Evolutionary conservation across 2,113 vertebrate genomes (phyloP).

Genomic region (Baryphthengus martii): DNA sequence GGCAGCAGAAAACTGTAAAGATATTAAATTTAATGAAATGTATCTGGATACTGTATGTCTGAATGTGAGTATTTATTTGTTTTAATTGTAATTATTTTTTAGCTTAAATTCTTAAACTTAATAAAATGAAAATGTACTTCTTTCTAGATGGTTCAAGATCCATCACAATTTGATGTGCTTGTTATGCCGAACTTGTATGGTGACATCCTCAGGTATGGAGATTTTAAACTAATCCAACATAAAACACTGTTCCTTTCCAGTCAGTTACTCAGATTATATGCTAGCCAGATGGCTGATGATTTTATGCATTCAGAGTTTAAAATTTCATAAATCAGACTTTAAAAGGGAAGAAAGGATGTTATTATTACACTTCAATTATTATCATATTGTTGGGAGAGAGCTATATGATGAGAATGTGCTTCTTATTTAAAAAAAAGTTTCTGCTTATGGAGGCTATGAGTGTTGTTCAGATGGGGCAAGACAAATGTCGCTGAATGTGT

Average conservation of each 20-base stretch:
- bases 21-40: slow-evolving; percentile 97
- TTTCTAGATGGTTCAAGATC: slow-evolving; percentile 94
- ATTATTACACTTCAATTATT: neutral
- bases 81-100: neutral
- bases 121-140: slow-evolving; percentile 15
- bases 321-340: neutral
- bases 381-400: neutral
- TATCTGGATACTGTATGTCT: slow-evolving; percentile 96
- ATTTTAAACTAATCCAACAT: neutral
- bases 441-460: neutral
- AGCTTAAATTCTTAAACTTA: neutral
- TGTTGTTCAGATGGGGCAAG: neutral
- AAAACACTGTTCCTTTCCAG: neutral
- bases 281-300: neutral
- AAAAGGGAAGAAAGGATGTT: neutral
- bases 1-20: slow-evolving; percentile 93
- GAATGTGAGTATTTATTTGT: slow-evolving; percentile 79
- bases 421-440: neutral
- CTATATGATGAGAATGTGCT: neutral
- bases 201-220: slow-evolving; percentile 90
- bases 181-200: slow-evolving; percentile 98
- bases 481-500: neutral
- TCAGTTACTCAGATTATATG: neutral
- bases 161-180: slow-evolving; percentile 92
- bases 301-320: neutral